These are phyloP conservation scores for Axis porcinus DNA, from an alignment of 2,113 vertebrate genomes.

Conservation along the genomic window DNA sequence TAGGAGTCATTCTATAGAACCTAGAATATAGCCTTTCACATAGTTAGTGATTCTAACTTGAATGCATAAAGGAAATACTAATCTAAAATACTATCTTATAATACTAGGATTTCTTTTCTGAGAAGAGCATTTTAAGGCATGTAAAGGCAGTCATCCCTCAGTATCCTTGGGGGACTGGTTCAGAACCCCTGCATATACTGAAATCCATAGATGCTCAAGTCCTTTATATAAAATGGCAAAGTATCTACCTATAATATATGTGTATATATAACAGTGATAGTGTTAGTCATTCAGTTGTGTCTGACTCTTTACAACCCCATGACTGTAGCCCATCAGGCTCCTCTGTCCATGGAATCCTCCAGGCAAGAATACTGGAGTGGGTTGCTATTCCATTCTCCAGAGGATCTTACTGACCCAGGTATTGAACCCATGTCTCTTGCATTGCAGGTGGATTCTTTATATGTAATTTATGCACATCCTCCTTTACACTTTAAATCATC, in stretches of 20 bases:
- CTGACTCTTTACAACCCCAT: background rate
- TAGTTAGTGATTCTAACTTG: background rate
- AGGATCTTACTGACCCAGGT: background rate
- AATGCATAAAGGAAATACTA: background rate
- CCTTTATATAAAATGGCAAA: background rate
- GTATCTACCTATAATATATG: background rate
- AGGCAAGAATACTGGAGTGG: background rate
- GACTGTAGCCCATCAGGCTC: background rate
- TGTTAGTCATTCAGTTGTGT: background rate
- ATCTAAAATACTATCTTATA: background rate
- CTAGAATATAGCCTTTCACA: background rate
- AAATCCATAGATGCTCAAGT: background rate
- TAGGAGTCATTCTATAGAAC: background rate
- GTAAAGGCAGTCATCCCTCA: background rate
- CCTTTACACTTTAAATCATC: background rate
- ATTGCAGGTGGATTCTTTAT: background rate
- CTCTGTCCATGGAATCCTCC: background rate
- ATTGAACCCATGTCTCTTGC: background rate
- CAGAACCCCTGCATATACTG: background rate
- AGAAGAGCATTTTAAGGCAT: background rate
- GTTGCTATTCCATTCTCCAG: background rate
- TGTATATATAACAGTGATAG: background rate
- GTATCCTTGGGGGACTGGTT: background rate
- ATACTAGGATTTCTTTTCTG: background rate
- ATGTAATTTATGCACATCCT: background rate